Conservation (phyloP, 2,797 vertebrate genomes). For the Nyctibius grandis region DNA sequence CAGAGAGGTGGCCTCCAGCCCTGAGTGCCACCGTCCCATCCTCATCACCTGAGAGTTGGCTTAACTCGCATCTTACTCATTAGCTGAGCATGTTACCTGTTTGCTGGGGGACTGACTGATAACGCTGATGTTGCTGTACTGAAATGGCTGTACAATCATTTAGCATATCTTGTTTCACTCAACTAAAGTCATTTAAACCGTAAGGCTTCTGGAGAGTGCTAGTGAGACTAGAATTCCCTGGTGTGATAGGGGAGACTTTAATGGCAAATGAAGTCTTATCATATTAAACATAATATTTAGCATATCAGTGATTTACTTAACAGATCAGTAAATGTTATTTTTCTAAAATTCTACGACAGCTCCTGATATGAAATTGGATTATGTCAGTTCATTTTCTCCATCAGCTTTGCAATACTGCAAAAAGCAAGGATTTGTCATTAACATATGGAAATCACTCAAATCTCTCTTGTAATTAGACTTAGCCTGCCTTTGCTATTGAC, state of each 20-base stretch:
- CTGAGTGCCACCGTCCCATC: not conserved
- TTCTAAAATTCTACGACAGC: not conserved
- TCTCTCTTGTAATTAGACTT: not conserved
- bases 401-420: not conserved
- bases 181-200: not conserved
- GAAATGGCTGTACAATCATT: constrained; percentile 18
- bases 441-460: constrained; percentile 7
- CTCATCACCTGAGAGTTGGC: not conserved
- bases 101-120: not conserved
- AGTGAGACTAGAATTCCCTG: not conserved
- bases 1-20: not conserved
- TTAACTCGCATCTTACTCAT: not conserved
- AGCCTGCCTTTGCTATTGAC: not conserved
- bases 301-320: constrained; percentile 17
- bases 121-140: not conserved
- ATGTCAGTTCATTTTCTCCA: constrained; percentile 8
- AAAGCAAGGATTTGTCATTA: constrained; percentile 11
- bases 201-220: not conserved
- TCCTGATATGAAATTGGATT: constrained; percentile 30
- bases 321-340: constrained; percentile 36
- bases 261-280: constrained; percentile 24
- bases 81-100: not conserved
- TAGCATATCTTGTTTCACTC: constrained; percentile 12
- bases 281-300: constrained; percentile 34
- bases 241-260: not conserved